phyloP scores from a whole-genome alignment of 2,888 invertebrate genomes.

The Cantharis rustica region DNA sequence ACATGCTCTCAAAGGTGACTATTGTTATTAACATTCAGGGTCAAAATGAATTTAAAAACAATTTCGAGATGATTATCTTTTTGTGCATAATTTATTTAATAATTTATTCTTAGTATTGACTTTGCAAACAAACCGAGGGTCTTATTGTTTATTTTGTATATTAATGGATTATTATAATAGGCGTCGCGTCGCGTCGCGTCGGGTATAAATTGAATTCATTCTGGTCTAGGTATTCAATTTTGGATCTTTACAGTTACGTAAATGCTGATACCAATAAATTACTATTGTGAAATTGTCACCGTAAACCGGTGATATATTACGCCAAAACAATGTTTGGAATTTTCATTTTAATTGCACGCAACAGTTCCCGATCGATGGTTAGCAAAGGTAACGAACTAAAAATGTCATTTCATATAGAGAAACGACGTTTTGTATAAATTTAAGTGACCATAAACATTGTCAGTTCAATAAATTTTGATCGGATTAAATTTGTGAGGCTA shows the following conservation, averaged over 20 bases:
- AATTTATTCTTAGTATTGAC: not conserved
- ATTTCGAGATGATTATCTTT: constrained; percentile 11
- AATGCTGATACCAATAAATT: constrained; percentile 1
- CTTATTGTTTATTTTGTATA: not conserved
- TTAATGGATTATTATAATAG: not conserved
- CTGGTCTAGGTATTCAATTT: not conserved
- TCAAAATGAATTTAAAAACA: constrained; percentile 2
- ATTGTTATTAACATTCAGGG: constrained; percentile 15
- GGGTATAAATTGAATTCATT: not conserved
- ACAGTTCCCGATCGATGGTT: not conserved
- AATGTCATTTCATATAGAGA: not conserved
- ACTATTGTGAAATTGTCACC: constrained; percentile 3
- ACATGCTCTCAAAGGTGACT: constrained; percentile 10
- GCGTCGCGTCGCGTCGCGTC: not conserved
- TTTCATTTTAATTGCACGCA: constrained; percentile 1
- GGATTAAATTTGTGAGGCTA: constrained; percentile 21
- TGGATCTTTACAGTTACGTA: not conserved
- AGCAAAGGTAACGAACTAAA: not conserved
- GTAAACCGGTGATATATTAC: constrained; percentile 2
- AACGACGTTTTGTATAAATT: constrained; percentile 10
- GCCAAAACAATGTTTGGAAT: constrained; percentile 3
- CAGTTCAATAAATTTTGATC: constrained; percentile 24
- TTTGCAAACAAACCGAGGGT: not conserved
- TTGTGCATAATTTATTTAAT: not conserved
- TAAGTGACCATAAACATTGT: constrained; percentile 23